phyloP scores from a whole-genome alignment of 2,113 vertebrate genomes.

The Zosterops japonicus region DNA sequence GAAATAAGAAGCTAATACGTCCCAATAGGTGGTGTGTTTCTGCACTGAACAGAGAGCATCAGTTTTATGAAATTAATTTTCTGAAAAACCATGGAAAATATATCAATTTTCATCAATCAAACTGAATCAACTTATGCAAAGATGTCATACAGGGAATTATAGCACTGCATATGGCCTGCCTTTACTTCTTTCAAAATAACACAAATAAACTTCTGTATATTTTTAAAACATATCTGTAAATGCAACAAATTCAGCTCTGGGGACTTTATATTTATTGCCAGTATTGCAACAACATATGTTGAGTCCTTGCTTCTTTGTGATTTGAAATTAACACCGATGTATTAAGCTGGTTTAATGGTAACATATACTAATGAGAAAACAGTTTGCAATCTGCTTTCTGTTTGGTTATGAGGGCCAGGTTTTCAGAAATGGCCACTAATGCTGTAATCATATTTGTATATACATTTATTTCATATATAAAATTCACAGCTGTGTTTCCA shows the following conservation, averaged over 20 bases:
- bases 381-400: background rate
- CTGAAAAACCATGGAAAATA: background rate
- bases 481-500: background rate
- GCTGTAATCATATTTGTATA: background rate
- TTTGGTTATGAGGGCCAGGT: background rate
- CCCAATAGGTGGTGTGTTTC: background rate
- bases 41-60: background rate
- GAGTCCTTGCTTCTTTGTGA: background rate
- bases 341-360: background rate
- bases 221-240: constrained; percentile 12
- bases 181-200: background rate
- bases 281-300: background rate
- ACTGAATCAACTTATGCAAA: background rate
- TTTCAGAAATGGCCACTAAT: background rate
- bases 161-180: background rate
- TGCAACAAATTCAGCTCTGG: background rate
- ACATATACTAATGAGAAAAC: background rate
- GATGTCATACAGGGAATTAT: background rate
- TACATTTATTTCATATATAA: background rate
- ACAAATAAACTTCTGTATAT: background rate
- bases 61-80: background rate
- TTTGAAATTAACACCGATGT: background rate
- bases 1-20: background rate
- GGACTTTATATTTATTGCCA: background rate
- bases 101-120: background rate